Evolutionary conservation across 2,797 vertebrate species (phyloP).

Genomic region (Cetoscarus ocellatus): DNA sequence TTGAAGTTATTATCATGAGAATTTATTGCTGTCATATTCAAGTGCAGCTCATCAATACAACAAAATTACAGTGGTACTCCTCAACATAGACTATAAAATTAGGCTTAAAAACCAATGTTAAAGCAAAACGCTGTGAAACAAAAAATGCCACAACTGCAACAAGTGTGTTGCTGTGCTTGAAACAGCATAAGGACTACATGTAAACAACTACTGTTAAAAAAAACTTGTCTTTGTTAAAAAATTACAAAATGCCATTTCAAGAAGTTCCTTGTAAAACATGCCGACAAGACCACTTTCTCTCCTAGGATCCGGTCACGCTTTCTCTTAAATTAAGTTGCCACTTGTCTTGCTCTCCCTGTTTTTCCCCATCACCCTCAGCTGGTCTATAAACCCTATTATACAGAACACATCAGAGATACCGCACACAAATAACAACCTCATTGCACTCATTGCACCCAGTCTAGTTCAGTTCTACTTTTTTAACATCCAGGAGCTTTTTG

Average conservation of each 20-base stretch:
- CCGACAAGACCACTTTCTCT: background rate
- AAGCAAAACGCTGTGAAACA: no score
- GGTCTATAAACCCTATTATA: conserved; percentile 23
- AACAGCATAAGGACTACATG: no score
- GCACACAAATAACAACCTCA: conserved; percentile 46
- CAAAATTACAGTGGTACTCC: no score
- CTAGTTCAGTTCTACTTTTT: conserved; percentile 40
- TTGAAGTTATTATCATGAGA: no score
- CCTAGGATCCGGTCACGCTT: background rate
- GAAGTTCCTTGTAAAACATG: conserved; percentile 6
- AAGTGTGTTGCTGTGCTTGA: no score
- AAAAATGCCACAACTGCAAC: no score
- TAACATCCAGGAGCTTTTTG: conserved; percentile 69
- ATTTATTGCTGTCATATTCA: no score
- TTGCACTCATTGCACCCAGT: conserved; percentile 53
- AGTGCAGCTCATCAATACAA: no score
- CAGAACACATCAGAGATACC: conserved; percentile 43
- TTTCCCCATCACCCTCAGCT: conserved; percentile 1
- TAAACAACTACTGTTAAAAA: no score
- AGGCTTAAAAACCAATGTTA: no score
- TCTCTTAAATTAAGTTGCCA: conserved; percentile 19
- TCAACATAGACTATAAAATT: no score
- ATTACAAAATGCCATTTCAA: background rate
- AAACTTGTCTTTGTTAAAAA: no score
- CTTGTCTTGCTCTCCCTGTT: conserved; percentile 9